Percentiles rank a stretch among this genome's conserved stretches.
Conservation (phyloP, 2,113 vertebrate genomes). For the Chitala chitala region DNA sequence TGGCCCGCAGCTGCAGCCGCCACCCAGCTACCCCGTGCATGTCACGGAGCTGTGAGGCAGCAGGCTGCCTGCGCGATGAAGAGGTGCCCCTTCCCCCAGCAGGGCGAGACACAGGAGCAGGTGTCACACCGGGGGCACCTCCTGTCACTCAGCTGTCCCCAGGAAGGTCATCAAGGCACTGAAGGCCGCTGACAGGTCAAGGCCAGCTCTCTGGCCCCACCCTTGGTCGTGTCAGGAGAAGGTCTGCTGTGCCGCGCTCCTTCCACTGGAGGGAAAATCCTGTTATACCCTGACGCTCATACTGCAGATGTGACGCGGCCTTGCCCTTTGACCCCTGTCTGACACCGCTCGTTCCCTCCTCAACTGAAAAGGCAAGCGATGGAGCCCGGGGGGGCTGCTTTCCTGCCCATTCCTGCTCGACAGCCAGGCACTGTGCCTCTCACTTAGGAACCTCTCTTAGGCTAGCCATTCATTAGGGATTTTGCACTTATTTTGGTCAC, state of each 20-base stretch:
- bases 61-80: background rate
- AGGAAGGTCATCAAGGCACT: background rate
- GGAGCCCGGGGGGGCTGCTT: background rate
- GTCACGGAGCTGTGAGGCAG: constrained; percentile 85
- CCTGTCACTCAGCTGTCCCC: constrained; percentile 9
- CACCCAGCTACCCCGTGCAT: constrained; percentile 78
- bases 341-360: background rate
- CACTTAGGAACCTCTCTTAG: background rate
- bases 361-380: background rate
- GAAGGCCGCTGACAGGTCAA: background rate
- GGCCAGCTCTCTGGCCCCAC: background rate
- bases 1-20: constrained; percentile 59
- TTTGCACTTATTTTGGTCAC: constrained; percentile 14
- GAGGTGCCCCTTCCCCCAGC: background rate
- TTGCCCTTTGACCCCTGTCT: background rate
- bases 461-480: background rate
- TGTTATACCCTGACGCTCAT: background rate
- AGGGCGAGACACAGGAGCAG: background rate
- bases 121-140: constrained; percentile 29
- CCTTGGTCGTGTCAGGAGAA: background rate
- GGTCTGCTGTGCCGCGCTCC: background rate
- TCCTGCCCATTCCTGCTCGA: background rate
- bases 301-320: background rate
- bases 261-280: background rate
- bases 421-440: background rate